phyloP scores from a whole-genome alignment of 2,113 vertebrate species.

The Gymnobelideus leadbeateri region DNA sequence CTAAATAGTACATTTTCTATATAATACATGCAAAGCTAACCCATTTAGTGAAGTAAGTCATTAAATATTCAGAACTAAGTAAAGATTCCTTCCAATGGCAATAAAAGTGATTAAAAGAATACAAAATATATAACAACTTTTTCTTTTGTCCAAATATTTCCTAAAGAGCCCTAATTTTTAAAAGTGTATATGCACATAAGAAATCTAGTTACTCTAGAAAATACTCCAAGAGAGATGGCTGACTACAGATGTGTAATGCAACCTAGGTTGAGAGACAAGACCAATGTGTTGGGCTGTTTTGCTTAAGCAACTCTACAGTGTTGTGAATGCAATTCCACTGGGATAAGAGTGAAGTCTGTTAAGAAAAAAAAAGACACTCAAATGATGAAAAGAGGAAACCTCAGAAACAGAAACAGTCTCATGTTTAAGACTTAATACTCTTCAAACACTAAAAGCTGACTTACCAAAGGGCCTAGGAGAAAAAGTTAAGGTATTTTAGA shows the following conservation, averaged over 20 bases:
- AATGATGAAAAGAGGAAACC: background rate
- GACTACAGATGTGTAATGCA: background rate
- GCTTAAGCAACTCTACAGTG: background rate
- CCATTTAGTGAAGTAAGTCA: background rate
- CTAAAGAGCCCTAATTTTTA: constrained; percentile 36
- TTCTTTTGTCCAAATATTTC: constrained; percentile 27
- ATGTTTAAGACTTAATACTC: constrained; percentile 31
- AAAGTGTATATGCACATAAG: background rate
- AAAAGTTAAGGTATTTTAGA: constrained; percentile 51
- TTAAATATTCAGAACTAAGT: constrained; percentile 42
- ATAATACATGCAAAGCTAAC: constrained; percentile 43
- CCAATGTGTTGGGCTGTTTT: background rate
- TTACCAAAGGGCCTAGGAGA: constrained; percentile 28
- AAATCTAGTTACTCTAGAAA: background rate
- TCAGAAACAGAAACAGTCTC: background rate
- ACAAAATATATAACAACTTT: constrained; percentile 25
- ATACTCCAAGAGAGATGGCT: background rate
- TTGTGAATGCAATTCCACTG: background rate
- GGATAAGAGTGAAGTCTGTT: background rate
- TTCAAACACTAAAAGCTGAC: constrained; percentile 37
- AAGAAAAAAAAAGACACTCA: background rate
- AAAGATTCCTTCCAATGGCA: constrained; percentile 5
- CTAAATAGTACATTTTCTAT: constrained; percentile 42
- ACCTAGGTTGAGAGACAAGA: background rate
- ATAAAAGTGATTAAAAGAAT: constrained; percentile 6